Base-by-base conservation (phyloP, 2,113 vertebrate genomes). In the Hemiprocne comata region DNA sequence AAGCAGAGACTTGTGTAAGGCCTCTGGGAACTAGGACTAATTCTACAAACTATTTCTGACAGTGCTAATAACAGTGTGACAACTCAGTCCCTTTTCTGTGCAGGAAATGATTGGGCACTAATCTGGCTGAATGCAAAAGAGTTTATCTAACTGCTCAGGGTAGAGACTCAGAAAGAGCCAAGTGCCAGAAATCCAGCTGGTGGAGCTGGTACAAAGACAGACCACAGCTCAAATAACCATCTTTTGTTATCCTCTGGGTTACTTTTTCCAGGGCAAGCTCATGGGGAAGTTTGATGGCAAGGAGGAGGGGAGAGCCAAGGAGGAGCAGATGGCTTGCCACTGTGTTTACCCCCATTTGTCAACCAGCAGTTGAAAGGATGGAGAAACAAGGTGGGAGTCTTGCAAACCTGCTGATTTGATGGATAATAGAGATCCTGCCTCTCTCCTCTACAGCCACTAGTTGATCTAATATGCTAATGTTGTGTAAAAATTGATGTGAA, bases 381-480 rank as follows among this genome's bases (percentile, higher is more conserved):
- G 71, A 79, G 89, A 92, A 88, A 86, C 55, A 88, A 80, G 71
- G 75, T 75, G 92, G 70, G 88, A 95, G 61, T 64, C 79, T 84
- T 36, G 46, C 62, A 60, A 77, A 58, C 79, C 42, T 72, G 76
- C 50, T 65, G 53, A 14, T 64, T 42, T 67, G 72, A 83, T 38
- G 64, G 67, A 44, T 80, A 65, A 12, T 42, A 9, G 54, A 69
- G 74, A 80, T 82, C 40, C 42, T 42, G 48, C 46, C 60, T 78
- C 40, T 74, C 48, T 74, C 33, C 25, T 50, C 50, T 40, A 24
- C 28, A 75, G 34, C 28, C n/a, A 23, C 20, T 38, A 17, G 13
- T 31, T 75, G 51, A 23, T 66, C 81, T 54, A 7, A 44, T 73
- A 69, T 33, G 11, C 4, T 46, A 1, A 58, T 64, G 4, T 7